A percentile compares a stretch with the other conserved stretches of the same genome.
These are phyloP conservation scores for Dryobotodes eremita DNA, from an alignment of 2,888 invertebrate genomes.

Conservation along the genomic window DNA sequence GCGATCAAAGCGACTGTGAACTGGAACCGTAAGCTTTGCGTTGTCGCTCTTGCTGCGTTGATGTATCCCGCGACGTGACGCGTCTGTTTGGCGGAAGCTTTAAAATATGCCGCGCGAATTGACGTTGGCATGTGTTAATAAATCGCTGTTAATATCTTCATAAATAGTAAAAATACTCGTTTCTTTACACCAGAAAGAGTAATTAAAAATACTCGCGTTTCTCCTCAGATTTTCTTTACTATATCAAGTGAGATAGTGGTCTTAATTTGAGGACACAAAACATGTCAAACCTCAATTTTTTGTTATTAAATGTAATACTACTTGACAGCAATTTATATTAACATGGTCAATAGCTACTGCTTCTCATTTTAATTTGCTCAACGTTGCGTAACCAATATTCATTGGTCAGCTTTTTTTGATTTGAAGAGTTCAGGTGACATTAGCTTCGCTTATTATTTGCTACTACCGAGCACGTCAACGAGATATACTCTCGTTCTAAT, in stretches of 20 bases:
- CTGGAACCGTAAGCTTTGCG: background rate
- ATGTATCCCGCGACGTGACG: background rate
- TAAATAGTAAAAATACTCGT: background rate
- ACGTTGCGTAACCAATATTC: background rate
- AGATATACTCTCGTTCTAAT: constrained; percentile 2
- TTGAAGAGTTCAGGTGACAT: constrained; percentile 9
- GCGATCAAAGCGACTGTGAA: background rate
- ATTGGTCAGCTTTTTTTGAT: constrained; percentile 27
- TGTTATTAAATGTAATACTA: background rate
- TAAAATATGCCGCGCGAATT: constrained; percentile 23
- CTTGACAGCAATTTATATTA: constrained; percentile 32
- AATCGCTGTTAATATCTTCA: constrained; percentile 6
- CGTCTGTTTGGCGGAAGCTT: constrained; percentile 13
- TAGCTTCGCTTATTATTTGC: constrained; percentile 49
- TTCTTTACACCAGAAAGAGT: background rate
- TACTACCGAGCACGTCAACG: constrained; percentile 29
- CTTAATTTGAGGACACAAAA: background rate
- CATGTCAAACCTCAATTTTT: background rate
- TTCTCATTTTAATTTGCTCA: constrained; percentile 36
- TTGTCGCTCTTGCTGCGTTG: background rate
- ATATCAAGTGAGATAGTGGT: background rate
- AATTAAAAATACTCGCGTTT: background rate
- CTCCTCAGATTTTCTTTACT: background rate
- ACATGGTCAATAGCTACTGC: constrained; percentile 23
- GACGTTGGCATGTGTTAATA: constrained; percentile 19